These are phyloP conservation scores for Pluvialis apricaria DNA, from an alignment of 2,113 vertebrate species.

Conservation along the genomic window DNA sequence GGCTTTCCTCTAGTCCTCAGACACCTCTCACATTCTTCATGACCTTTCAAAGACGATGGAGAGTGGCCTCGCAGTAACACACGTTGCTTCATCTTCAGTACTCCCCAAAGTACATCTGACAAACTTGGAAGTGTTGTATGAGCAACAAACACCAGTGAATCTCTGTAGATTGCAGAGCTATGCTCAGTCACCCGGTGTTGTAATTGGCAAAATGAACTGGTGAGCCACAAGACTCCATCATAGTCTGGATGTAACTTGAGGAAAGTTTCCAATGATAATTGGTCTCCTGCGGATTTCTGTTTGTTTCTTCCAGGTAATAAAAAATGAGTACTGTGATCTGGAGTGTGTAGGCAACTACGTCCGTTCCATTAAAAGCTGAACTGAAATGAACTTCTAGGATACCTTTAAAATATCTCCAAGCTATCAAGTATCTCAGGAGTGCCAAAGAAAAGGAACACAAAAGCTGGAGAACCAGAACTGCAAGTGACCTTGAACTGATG, in stretches of 20 bases:
- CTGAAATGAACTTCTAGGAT: background rate
- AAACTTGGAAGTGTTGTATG: background rate
- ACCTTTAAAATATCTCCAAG: background rate
- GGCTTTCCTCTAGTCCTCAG: too few relatives aligned
- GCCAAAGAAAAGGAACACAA: background rate
- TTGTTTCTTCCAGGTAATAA: background rate
- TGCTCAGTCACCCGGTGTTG: background rate
- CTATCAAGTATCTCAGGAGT: background rate
- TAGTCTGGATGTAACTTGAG: background rate
- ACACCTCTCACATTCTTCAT: too few relatives aligned
- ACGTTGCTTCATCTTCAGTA: background rate
- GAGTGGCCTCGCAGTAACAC: background rate
- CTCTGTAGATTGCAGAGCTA: background rate
- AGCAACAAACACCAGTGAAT: background rate
- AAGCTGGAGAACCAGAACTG: background rate
- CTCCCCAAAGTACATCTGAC: background rate
- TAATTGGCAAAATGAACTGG: background rate
- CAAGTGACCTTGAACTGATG: background rate
- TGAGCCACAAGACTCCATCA: background rate
- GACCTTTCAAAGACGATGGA: too few relatives aligned
- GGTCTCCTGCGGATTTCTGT: background rate
- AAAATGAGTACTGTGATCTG: background rate
- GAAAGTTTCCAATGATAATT: background rate
- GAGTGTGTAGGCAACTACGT: background rate
- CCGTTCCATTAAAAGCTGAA: background rate